Evolutionary conservation across 2,888 invertebrate species (phyloP).

Genomic region (Temnothorax rugatulus): DNA sequence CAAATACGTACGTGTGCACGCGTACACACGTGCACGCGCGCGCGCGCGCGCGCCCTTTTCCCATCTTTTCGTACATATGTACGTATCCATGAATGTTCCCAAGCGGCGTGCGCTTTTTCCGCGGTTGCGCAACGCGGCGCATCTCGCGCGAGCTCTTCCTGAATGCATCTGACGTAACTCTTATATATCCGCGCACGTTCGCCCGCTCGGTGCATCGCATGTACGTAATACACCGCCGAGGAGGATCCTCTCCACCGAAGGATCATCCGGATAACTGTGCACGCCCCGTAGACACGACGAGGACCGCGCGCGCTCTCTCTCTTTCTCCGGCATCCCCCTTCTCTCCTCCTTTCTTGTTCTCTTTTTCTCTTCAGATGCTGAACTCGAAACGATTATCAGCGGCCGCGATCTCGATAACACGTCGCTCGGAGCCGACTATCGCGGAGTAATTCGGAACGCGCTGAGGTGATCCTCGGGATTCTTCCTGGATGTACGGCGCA

Average conservation of each 20-base stretch:
- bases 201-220: constrained; percentile 53
- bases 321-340: neutral
- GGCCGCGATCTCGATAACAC: constrained; percentile 66
- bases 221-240: constrained; percentile 61
- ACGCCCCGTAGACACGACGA: constrained; percentile 64
- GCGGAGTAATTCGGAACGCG: constrained; percentile 63
- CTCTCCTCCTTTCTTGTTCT: neutral
- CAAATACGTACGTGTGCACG: neutral
- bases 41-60: neutral
- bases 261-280: constrained; percentile 68
- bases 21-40: neutral
- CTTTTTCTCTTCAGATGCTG: constrained; percentile 41
- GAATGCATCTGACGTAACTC: constrained; percentile 75
- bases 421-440: constrained; percentile 52
- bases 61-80: constrained; percentile 23
- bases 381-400: constrained; percentile 67
- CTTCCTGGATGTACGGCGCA: constrained; percentile 53
- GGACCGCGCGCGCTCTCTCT: constrained; percentile 27
- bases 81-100: constrained; percentile 62
- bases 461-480: constrained; percentile 63
- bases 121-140: constrained; percentile 69
- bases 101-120: constrained; percentile 66
- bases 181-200: constrained; percentile 52
- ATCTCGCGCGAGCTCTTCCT: constrained; percentile 68
- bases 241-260: constrained; percentile 50